phyloP scores from a whole-genome alignment of 1,140 invertebrate species.

The Oryzaephilus surinamensis region DNA sequence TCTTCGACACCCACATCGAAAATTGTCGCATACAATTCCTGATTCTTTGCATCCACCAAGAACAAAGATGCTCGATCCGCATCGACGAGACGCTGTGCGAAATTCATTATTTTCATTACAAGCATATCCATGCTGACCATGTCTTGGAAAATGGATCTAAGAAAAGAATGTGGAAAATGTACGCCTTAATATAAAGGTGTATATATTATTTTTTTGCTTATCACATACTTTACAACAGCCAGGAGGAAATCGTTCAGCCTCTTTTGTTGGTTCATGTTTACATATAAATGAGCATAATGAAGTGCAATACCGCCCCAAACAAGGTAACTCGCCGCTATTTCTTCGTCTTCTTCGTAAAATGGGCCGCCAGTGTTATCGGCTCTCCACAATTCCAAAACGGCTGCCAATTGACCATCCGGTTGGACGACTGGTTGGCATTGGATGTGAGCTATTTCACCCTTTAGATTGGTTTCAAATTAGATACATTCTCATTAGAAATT shows the following conservation, averaged over 20 bases:
- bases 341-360: conserved; percentile 57
- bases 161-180: too few species aligned
- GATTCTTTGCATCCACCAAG: conserved; percentile 56
- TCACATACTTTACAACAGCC: conserved; percentile 57
- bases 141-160: conserved; percentile 63
- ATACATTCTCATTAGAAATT: too few species aligned
- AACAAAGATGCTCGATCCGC: conserved; percentile 73
- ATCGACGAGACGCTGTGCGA: conserved; percentile 66
- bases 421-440: conserved; percentile 47
- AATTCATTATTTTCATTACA: conserved; percentile 75
- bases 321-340: conserved; percentile 49
- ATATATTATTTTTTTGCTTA: background rate
- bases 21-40: conserved; percentile 70
- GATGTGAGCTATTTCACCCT: conserved; percentile 34
- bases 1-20: conserved; percentile 57
- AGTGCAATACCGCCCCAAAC: conserved; percentile 54
- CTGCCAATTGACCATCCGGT: conserved; percentile 44
- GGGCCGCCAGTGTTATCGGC: conserved; percentile 27
- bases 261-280: conserved; percentile 51
- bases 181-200: too few species aligned
- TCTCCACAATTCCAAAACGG: conserved; percentile 42
- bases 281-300: conserved; percentile 50
- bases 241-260: conserved; percentile 61
- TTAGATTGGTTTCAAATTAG: too few species aligned
- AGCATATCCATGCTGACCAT: conserved; percentile 75